Evolutionary conservation across 2,113 vertebrate species (phyloP), one percentile per base, ranked within the genome.

Genomic region (Eleginops maclovinus): DNA sequence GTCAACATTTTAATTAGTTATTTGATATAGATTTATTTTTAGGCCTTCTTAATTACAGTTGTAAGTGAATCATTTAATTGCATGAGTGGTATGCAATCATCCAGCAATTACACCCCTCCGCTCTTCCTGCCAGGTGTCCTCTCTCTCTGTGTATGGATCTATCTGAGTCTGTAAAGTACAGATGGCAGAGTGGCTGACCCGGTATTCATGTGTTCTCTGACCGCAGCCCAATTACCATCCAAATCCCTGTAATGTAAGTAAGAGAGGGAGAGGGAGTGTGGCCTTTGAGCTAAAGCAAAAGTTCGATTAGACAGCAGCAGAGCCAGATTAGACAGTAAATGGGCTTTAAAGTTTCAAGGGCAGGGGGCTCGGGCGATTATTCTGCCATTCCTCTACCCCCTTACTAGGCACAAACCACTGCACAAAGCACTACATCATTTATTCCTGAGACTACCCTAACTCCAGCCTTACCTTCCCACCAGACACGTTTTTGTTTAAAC

Each of bases 241-340:
- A 71, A 61, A 74, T 74, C 63, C 53, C 83, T 50, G 72, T 60
- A 79, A 54, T 19, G 72, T 17, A 61, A 79, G 59, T 13, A 49
- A 51, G 21, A 16, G 43, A 19, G 41, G 13, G 31, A 26, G 50
- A 11, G 31, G 31, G 56, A 60, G 63, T 59, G 70, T 75, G 46
- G 41, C 47, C 69, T 88, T 81, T 43, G 31, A 71, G 55, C 22
- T 77, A 2, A 22, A 71, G 59, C 44, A 31, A 56, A 43, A 68
- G 56, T 44, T 31, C 86, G 73, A 67, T 76, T 83, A 84, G 70
- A 79, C 55, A 70, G 72, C 81, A 89, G 74, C 73, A 70, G 80
- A 62, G 81, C 61, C 85, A 76, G 31, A 87, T 86, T 91, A 88
- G 85, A 83, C 47, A 26, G 51, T 41, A 28, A 73, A 76, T 83